A percentile compares a stretch with the other conserved stretches of the same genome.
Evolutionary conservation across 2,888 invertebrate species (phyloP).

Genomic region (Melanargia galathea): DNA sequence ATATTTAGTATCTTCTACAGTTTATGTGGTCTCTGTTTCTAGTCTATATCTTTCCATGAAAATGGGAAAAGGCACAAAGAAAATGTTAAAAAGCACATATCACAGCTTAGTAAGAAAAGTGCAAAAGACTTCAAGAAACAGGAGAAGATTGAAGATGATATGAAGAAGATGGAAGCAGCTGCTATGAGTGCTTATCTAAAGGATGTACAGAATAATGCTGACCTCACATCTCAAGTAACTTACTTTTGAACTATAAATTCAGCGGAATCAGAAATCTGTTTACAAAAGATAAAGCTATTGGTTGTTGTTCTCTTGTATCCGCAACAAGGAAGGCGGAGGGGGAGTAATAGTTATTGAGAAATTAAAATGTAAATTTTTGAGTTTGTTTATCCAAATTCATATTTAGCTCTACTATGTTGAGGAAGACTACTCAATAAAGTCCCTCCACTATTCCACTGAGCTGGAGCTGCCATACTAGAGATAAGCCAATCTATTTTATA

Average conservation of each 20-base stretch:
- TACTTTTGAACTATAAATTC: neutral
- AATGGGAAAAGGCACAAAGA: slow-evolving; percentile 95
- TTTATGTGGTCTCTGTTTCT: slow-evolving; percentile 47
- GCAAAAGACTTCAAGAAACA: slow-evolving; percentile 89
- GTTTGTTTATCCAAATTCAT: no score
- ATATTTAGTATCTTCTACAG: neutral
- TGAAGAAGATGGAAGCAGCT: slow-evolving; percentile 94
- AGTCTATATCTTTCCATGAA: slow-evolving; percentile 98
- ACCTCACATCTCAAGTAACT: slow-evolving; percentile 82
- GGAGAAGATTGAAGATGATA: slow-evolving; percentile 88
- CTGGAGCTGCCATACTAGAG: no score
- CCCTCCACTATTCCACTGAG: no score
- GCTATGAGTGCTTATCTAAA: slow-evolving; percentile 93
- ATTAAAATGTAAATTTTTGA: no score
- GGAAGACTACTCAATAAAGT: no score
- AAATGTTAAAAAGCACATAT: slow-evolving; percentile 93
- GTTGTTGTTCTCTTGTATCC: no score
- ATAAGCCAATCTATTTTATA: no score
- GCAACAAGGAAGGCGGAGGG: no score
- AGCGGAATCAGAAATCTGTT: neutral
- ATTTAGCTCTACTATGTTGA: no score
- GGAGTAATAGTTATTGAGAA: no score
- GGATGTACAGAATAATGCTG: slow-evolving; percentile 88
- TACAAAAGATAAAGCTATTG: no score
- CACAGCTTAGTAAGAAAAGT: slow-evolving; percentile 92